Percentiles rank a stretch among this genome's conserved stretches.
These are phyloP conservation scores for Parnassius orleans DNA, from an alignment of 2,888 invertebrate species.

Conservation along the genomic window DNA sequence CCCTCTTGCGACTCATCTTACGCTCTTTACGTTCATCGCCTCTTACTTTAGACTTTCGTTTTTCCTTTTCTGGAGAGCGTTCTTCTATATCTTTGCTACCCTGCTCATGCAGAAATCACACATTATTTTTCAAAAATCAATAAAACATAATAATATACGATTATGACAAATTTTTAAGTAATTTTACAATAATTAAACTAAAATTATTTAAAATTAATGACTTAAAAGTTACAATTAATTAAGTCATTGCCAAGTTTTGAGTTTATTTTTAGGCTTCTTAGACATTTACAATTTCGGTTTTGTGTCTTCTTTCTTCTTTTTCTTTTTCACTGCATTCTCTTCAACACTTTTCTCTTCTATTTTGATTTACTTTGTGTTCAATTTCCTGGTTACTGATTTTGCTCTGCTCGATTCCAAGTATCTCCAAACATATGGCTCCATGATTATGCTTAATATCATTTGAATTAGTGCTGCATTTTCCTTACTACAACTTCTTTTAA, in stretches of 20 bases:
- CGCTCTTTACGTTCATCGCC: conserved; percentile 86
- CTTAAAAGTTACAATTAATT: conserved; percentile 61
- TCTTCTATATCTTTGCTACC: conserved; percentile 81
- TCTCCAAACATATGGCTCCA: not conserved
- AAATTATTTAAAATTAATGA: conserved; percentile 27
- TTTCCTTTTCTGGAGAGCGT: conserved; percentile 85
- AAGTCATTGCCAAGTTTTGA: conserved; percentile 37
- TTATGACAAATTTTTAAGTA: not conserved
- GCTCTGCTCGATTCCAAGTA: not conserved
- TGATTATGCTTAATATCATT: not conserved
- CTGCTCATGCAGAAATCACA: conserved; percentile 67
- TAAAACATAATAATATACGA: not conserved
- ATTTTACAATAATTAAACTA: not conserved
- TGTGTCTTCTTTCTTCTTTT: conserved; percentile 3
- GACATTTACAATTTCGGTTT: not conserved
- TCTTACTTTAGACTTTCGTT: conserved; percentile 83
- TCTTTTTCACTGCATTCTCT: not conserved
- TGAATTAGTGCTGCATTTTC: not conserved
- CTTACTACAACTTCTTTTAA: conserved; percentile 8
- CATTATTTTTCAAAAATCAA: conserved; percentile 25
- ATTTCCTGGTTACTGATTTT: not conserved
- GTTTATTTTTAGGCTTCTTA: not conserved
- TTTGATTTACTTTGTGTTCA: not conserved
- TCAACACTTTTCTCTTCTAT: conserved; percentile 12
- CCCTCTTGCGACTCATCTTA: conserved; percentile 89